Evolutionary conservation across 1,140 invertebrate species (phyloP).

Genomic region (Drosophila prosaltans): DNA sequence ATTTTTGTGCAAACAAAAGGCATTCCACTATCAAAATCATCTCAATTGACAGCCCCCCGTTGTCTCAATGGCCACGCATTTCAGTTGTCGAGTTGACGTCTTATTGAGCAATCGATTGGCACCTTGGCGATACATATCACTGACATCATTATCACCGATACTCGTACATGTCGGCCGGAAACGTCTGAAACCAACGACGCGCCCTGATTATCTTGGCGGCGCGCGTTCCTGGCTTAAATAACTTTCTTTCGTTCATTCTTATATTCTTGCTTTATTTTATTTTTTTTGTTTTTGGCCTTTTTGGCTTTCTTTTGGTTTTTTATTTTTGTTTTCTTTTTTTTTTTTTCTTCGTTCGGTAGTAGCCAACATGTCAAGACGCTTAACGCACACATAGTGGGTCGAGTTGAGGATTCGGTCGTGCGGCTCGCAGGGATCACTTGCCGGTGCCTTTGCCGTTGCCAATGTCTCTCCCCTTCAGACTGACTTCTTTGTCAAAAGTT

Average conservation of each 20-base stretch:
- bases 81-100: conserved; percentile 35
- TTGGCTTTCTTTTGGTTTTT: conserved; percentile 21
- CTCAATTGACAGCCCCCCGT: conserved; percentile 23
- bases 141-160: conserved; percentile 72
- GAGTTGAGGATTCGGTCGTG: conserved; percentile 66
- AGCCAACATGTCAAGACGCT: conserved; percentile 79
- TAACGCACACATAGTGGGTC: conserved; percentile 48
- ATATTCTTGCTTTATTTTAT: too few relatives aligned
- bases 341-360: conserved; percentile 35
- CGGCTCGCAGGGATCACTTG: conserved; percentile 66
- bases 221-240: conserved; percentile 54
- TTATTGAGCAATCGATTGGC: conserved; percentile 74
- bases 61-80: conserved; percentile 50
- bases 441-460: conserved; percentile 23
- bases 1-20: conserved; percentile 7
- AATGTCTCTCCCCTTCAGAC: not conserved
- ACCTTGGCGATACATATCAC: conserved; percentile 62
- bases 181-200: conserved; percentile 38
- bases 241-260: conserved; percentile 55
- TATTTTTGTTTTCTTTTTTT: conserved; percentile 38
- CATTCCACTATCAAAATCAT: conserved; percentile 17
- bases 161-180: conserved; percentile 17
- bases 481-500: conserved; percentile 75
- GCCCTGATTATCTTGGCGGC: conserved; percentile 56
- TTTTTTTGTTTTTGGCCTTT: not conserved